phyloP scores from a whole-genome alignment of 1,140 invertebrate species.

The Cylas formicarius region DNA sequence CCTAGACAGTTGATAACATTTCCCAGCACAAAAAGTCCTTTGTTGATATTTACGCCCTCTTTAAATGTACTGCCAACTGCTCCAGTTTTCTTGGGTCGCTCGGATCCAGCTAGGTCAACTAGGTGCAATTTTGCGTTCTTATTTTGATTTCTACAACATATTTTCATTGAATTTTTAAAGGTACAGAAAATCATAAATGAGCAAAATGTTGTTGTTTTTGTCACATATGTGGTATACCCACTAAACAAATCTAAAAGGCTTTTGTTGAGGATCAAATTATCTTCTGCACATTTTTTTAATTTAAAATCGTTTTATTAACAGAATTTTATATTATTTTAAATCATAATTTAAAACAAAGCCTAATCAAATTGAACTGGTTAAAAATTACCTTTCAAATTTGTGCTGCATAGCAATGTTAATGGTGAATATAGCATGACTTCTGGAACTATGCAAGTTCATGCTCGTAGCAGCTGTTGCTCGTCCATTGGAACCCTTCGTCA shows the following conservation, averaged over 20 bases:
- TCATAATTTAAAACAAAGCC: too few species aligned
- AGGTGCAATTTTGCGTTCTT: conserved; percentile 76
- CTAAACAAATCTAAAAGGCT: too few species aligned
- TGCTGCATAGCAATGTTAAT: conserved; percentile 60
- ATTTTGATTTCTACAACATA: conserved; percentile 60
- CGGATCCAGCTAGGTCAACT: conserved; percentile 90
- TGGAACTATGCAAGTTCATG: conserved; percentile 86
- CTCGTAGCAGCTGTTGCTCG: conserved; percentile 84
- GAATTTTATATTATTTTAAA: too few species aligned
- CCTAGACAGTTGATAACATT: conserved; percentile 90
- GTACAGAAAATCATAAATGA: too few species aligned
- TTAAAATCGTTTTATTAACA: too few species aligned
- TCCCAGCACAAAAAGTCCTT: conserved; percentile 80
- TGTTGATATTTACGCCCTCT: conserved; percentile 91
- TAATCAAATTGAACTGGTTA: conserved; percentile 42
- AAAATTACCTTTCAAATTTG: conserved; percentile 53
- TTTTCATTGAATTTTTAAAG: too few species aligned
- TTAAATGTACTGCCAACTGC: conserved; percentile 86
- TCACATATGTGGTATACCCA: too few species aligned
- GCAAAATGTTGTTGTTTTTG: too few species aligned
- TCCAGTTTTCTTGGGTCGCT: conserved; percentile 85
- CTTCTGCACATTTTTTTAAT: too few species aligned
- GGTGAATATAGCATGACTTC: conserved; percentile 91
- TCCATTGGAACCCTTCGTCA: conserved; percentile 64
- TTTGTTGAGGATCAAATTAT: too few species aligned